Conservation (phyloP, 2,113 vertebrate species). For the Bubalus kerabau region DNA sequence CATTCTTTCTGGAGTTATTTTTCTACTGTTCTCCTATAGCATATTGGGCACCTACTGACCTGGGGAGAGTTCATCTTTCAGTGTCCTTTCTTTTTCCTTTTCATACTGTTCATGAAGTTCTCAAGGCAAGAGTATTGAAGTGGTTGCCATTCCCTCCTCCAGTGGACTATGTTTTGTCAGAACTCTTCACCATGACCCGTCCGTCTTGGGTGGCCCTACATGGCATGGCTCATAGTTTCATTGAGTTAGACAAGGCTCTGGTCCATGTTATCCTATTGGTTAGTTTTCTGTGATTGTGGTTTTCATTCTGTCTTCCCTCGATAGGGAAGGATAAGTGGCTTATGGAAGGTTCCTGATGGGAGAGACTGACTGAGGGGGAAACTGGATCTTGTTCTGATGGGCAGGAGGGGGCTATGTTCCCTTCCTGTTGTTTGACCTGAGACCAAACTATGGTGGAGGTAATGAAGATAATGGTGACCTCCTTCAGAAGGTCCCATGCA, state of each 20-base stretch:
- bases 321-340: not conserved
- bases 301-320: not conserved
- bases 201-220: not conserved
- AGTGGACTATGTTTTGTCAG: not conserved
- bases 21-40: not conserved
- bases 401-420: rapidly evolving
- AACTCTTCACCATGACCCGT: not conserved
- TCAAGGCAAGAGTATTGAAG: not conserved
- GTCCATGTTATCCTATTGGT: not conserved
- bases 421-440: not conserved
- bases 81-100: not conserved
- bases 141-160: not conserved
- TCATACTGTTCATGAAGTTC: not conserved
- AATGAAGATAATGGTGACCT: not conserved
- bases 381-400: not conserved
- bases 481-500: not conserved
- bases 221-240: not conserved
- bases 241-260: not conserved
- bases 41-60: not conserved
- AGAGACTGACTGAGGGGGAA: not conserved
- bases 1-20: not conserved
- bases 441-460: not conserved
- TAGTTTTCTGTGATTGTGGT: not conserved
- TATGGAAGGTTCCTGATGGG: not conserved
- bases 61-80: not conserved